These are phyloP conservation scores for Andricus curvator DNA, from an alignment of 2,888 invertebrate species.

Conservation along the genomic window DNA sequence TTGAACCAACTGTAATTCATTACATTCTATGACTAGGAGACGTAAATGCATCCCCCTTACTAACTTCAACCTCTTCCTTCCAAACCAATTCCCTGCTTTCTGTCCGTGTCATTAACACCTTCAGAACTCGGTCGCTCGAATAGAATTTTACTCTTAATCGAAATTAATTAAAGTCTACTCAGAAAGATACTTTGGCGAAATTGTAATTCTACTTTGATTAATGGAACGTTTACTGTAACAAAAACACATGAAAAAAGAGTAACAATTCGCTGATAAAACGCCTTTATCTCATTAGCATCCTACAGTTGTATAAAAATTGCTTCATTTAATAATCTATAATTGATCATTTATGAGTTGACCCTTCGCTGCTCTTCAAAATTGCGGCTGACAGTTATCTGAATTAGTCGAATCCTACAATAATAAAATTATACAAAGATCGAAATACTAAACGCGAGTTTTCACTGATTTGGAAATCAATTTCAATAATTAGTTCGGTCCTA, in stretches of 20 bases:
- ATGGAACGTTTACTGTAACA: background rate
- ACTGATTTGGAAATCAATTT: background rate
- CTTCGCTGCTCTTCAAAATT: background rate
- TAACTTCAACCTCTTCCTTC: slow-evolving; percentile 54
- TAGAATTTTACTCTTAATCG: slow-evolving; percentile 27
- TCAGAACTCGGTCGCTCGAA: slow-evolving; percentile 32
- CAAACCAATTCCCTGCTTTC: slow-evolving; percentile 25
- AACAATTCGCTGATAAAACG: background rate
- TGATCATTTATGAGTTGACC: background rate
- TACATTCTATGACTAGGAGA: slow-evolving; percentile 66
- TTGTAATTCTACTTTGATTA: slow-evolving; percentile 5
- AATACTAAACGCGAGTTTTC: background rate
- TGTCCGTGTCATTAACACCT: slow-evolving; percentile 37
- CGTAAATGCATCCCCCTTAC: slow-evolving; percentile 59
- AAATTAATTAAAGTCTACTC: slow-evolving; percentile 36
- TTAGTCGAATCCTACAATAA: background rate
- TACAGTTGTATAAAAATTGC: background rate
- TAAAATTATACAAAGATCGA: too few relatives aligned
- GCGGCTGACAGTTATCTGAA: background rate
- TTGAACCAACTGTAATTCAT: slow-evolving; percentile 72
- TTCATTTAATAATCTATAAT: background rate
- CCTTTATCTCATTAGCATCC: background rate
- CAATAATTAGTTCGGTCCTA: background rate
- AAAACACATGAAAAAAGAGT: background rate
- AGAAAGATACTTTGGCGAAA: slow-evolving; percentile 20